Evolutionary conservation across 2,113 vertebrate species (phyloP), one percentile per base, ranked within the genome.

Genomic region (Gobio gobio): DNA sequence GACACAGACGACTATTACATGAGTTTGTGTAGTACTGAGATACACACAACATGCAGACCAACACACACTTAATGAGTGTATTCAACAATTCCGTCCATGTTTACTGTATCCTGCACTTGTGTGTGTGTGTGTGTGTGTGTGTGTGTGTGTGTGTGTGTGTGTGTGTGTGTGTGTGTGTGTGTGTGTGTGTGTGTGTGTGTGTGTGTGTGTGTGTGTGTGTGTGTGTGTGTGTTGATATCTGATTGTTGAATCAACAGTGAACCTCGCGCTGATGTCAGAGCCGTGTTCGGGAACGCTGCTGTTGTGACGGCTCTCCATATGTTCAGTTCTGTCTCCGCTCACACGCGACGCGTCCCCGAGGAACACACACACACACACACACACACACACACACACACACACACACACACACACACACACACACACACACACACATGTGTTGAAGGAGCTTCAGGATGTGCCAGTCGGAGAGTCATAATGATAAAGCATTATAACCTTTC

Each of bases 271-370:
- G n/a, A 61, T 61, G n/a, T 61, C 58, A n/a, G 58, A 61, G 58
- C 24, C 2, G 61, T 20, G 54, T 56, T 20, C 54, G 18, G 54
- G 54, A 20, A 56, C 54, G 54, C 49, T 51, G 64, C 51, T 36
- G 61, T n/a, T 68, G 73, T 76, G 76, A 58, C 3, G 43, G 73
- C 29, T 74, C 79, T 79, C 87, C 87, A 86, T 88, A 86, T 87
- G 86, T 78, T 82, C 51, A 73, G 54, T 73, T 29, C 63, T 72
- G 83, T 43, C 56, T 47, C 54, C 74, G 33, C 51, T 76, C 74
- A 26, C 75, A 58, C 40, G 68, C 59, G 8, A n/a, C 40, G 8
- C 16, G 43, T 83, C 74, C 45, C 84, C 56, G 18, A 79, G 66
- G 75, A 80, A 10, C 1, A 26, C 49, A 36, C 45, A 47, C 10